phyloP scores from a whole-genome alignment of 1,140 invertebrate species.

The Drosophila melanica region DNA sequence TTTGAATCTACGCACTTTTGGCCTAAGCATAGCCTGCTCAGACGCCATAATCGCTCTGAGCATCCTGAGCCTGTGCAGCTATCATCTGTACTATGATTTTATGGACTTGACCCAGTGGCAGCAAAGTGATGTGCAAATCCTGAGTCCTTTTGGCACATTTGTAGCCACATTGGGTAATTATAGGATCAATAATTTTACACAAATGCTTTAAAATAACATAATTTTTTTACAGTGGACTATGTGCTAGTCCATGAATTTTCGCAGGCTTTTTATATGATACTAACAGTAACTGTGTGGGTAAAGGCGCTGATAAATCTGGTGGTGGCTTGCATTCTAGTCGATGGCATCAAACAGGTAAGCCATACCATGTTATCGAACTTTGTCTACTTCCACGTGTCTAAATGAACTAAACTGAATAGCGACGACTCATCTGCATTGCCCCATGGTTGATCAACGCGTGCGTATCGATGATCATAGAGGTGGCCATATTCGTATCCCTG shows the following conservation, averaged over 20 bases:
- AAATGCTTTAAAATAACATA: not conserved
- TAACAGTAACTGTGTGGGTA: conserved; percentile 74
- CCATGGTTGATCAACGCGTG: conserved; percentile 77
- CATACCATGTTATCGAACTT: not conserved
- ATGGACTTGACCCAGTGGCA: conserved; percentile 70
- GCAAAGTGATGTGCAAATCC: conserved; percentile 62
- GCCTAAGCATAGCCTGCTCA: conserved; percentile 66
- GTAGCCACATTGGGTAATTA: conserved; percentile 65
- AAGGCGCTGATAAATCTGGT: conserved; percentile 79
- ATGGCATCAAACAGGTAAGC: conserved; percentile 79
- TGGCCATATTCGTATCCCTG: conserved; percentile 70
- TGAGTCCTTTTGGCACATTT: conserved; percentile 65
- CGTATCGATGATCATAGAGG: conserved; percentile 69
- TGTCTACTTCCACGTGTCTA: not conserved
- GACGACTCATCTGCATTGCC: conserved; percentile 79
- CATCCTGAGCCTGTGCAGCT: conserved; percentile 63
- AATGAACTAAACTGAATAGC: conserved; percentile 30
- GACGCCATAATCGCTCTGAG: conserved; percentile 62
- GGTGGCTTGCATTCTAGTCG: conserved; percentile 73
- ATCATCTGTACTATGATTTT: conserved; percentile 72
- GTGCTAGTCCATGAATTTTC: conserved; percentile 77
- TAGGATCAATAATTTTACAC: not conserved
- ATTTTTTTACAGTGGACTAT: conserved; percentile 64
- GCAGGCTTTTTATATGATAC: conserved; percentile 79
- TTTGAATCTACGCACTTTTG: conserved; percentile 68